These are phyloP conservation scores for Fabriciana adippe DNA, from an alignment of 2,888 invertebrate genomes.

Conservation along the genomic window DNA sequence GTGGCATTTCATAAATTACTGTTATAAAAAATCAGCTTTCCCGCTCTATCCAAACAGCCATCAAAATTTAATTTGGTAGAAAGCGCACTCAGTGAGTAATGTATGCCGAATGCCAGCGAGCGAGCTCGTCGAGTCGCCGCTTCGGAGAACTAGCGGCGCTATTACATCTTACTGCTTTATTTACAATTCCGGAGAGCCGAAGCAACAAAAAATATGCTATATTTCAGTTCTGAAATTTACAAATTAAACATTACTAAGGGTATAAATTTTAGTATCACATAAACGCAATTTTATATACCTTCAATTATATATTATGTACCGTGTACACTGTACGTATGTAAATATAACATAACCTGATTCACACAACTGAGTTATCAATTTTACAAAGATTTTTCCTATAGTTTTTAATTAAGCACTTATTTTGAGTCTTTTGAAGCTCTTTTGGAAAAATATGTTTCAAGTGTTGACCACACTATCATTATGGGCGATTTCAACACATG, in stretches of 20 bases:
- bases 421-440: too few species aligned
- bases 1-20: slow-evolving; percentile 54
- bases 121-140: slow-evolving; percentile 29
- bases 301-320: neutral
- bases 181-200: slow-evolving; percentile 22
- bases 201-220: slow-evolving; percentile 15
- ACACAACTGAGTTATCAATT: too few species aligned
- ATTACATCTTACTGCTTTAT: slow-evolving; percentile 23
- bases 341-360: too few species aligned
- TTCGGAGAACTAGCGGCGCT: slow-evolving; percentile 22
- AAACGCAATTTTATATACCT: neutral
- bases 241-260: slow-evolving; percentile 7
- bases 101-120: slow-evolving; percentile 60
- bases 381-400: too few species aligned
- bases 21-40: slow-evolving; percentile 59
- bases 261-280: neutral
- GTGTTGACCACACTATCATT: too few species aligned
- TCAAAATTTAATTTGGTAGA: slow-evolving; percentile 78
- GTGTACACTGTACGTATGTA: too few species aligned
- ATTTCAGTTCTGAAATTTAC: slow-evolving; percentile 10
- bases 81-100: slow-evolving; percentile 71
- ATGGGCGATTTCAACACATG: too few species aligned
- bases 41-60: slow-evolving; percentile 62
- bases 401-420: too few species aligned
- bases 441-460: too few species aligned